A percentile compares a stretch with the other conserved stretches of the same genome.
phyloP scores from a whole-genome alignment of 2,113 vertebrate species.

The Cygnus atratus region DNA sequence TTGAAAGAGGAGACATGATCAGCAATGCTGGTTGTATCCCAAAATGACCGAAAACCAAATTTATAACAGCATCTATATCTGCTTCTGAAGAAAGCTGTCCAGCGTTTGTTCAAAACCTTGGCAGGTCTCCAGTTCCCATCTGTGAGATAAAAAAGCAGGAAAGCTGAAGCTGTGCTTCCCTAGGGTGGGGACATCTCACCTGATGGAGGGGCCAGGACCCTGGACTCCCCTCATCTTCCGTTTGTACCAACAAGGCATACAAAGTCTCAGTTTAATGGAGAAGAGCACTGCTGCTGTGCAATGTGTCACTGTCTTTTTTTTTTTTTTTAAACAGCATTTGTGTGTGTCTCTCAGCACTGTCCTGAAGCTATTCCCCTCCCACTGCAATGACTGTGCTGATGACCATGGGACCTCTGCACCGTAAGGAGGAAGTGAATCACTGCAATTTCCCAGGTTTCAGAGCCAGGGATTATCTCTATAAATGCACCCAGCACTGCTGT shows the following conservation, averaged over 20 bases:
- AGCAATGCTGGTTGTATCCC: background rate
- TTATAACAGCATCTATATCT: background rate
- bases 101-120: background rate
- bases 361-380: background rate
- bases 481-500: background rate
- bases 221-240: background rate
- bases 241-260: background rate
- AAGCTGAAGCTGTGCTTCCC: background rate
- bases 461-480: background rate
- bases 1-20: background rate
- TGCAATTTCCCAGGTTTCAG: background rate
- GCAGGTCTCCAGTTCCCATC: background rate
- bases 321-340: background rate
- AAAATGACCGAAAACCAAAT: background rate
- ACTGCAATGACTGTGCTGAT: background rate
- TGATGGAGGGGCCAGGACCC: background rate
- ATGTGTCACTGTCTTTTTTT: background rate
- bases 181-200: background rate
- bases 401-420: background rate
- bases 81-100: background rate
- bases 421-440: background rate
- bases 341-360: background rate
- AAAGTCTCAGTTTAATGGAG: background rate
- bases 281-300: background rate
- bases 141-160: background rate